phyloP scores from a whole-genome alignment of 2,888 invertebrate species.

The Drosophila koepferae region DNA sequence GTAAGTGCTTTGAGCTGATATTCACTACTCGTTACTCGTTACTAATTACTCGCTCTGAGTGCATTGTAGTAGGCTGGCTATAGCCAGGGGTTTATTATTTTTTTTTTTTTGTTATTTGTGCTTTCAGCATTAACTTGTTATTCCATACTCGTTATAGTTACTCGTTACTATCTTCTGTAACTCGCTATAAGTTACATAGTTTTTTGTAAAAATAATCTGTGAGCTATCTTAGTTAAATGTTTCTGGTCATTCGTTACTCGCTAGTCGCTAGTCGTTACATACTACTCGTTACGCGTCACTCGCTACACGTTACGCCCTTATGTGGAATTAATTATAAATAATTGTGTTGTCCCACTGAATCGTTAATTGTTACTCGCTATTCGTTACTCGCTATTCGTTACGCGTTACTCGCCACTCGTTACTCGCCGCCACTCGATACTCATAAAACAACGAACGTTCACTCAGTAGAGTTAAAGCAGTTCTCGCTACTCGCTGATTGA shows the following conservation, averaged over 20 bases:
- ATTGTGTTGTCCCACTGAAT: no score
- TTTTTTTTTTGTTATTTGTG: background rate
- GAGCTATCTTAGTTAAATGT: background rate
- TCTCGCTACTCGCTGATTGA: constrained; percentile 1
- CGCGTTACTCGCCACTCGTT: no score
- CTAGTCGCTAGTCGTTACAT: background rate
- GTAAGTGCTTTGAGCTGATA: background rate
- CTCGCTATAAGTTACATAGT: background rate
- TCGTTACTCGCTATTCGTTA: constrained; percentile 2
- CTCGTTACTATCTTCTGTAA: background rate
- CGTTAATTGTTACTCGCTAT: constrained; percentile 1
- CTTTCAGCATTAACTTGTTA: background rate
- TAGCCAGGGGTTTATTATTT: background rate
- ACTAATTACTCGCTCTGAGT: background rate
- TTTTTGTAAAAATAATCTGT: no score
- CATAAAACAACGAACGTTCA: background rate
- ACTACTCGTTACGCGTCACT: background rate
- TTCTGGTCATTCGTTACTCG: background rate
- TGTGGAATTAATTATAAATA: no score
- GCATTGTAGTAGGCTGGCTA: background rate
- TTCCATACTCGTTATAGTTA: background rate
- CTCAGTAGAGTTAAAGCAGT: background rate
- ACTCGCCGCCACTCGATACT: background rate
- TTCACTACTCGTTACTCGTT: constrained; percentile 5
- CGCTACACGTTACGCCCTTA: background rate